Evolutionary conservation across 2,888 invertebrate genomes (phyloP), one percentile per base, ranked within the genome.

Genomic region (Tenthredo notha): DNA sequence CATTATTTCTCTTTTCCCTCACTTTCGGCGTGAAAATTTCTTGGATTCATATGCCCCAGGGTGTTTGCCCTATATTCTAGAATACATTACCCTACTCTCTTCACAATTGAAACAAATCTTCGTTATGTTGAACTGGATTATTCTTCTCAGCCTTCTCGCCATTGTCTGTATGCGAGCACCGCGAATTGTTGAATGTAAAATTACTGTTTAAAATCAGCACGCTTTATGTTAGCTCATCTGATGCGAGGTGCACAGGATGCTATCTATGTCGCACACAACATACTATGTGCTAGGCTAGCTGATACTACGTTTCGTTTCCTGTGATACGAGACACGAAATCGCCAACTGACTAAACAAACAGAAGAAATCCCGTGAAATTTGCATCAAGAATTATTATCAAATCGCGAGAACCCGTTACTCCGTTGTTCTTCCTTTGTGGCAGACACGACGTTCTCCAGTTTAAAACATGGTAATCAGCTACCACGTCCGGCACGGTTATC

Each of bases 341-440:
- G n/a, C 50, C 4, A 54, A 33, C 43, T 43, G 29, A 74, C 74
- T 25, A 40, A 1, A 21, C 37, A 61, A 58, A 61, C n/a, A 37
- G 21, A 61, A 40, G 18, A 80, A 33, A 33, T 18, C 21, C 15
- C 7, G 54, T 21, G 78, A 78, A 78, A 78, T 58, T 78, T 78
- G 47, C 78, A 78, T 58, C n/a, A 78, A 12, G 78, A 61, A 33
- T 61, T 80, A 80, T 80, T 80, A 80, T 80, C 80, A 80, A 80
- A 37, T 40, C 50, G 80, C 61, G 1, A 80, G 12, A 80, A 80
- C 80, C 61, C 61, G 80, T 80, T 80, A 18, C 61, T 29, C 21
- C 29, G 58, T 37, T 61, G 40, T 61, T 61, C 12, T 12, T 33
- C 10, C 21, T 50, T 80, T 10, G 43, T 12, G 12, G n/a, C 37